A percentile compares a stretch with the other conserved stretches of the same genome.
These are phyloP conservation scores for Buteo buteo DNA, from an alignment of 2,113 vertebrate genomes.

Conservation along the genomic window DNA sequence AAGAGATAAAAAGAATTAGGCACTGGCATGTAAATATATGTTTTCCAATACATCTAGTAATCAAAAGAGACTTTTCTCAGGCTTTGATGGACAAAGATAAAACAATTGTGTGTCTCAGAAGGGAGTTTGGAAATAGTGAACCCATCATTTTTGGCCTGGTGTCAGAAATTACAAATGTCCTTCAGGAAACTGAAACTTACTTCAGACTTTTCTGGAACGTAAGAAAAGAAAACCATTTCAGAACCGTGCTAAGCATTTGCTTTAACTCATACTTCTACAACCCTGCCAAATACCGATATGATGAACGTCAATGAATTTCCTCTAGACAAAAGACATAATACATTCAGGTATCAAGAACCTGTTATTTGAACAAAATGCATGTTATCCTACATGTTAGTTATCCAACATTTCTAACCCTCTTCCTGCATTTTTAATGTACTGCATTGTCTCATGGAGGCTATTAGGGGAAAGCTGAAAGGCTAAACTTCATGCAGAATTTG, in stretches of 20 bases:
- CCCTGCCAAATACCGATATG: not conserved
- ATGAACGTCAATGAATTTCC: not conserved
- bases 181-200: constrained; percentile 16
- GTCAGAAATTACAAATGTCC: not conserved
- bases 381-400: not conserved
- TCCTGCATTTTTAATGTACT: not conserved
- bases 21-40: not conserved
- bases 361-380: not conserved
- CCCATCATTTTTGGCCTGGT: not conserved
- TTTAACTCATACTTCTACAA: not conserved
- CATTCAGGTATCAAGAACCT: too few relatives aligned
- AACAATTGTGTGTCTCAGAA: not conserved
- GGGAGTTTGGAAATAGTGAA: not conserved
- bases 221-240: not conserved
- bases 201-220: not conserved
- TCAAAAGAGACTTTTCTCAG: not conserved
- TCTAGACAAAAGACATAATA: not conserved
- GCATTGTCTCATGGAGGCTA: not conserved
- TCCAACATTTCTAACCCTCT: not conserved
- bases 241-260: not conserved
- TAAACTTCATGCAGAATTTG: not conserved
- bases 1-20: not conserved
- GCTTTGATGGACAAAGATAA: not conserved
- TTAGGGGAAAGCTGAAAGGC: not conserved
- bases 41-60: not conserved